Conservation (phyloP, 2,113 vertebrate species). For the Panthera leo region DNA sequence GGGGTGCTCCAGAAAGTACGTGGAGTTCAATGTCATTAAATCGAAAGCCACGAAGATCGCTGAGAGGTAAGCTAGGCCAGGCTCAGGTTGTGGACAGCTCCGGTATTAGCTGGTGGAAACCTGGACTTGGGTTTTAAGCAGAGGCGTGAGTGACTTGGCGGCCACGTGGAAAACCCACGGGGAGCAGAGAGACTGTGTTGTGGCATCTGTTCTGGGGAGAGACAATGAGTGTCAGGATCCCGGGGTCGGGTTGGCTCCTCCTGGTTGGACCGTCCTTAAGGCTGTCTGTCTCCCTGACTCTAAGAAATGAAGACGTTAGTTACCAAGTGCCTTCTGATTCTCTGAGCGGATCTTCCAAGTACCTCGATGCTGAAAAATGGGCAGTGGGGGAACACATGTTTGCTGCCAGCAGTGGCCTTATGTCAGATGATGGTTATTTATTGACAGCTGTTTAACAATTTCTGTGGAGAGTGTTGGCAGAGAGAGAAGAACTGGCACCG, state of each 20-base stretch:
- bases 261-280: background rate
- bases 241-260: background rate
- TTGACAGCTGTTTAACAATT: background rate
- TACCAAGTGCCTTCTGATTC: background rate
- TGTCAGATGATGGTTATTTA: background rate
- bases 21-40: background rate
- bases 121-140: background rate
- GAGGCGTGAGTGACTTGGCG: too few species aligned
- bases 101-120: background rate
- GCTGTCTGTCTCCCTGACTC: background rate
- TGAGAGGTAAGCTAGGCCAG: background rate
- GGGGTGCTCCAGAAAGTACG: background rate
- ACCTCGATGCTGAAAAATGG: background rate
- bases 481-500: background rate
- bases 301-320: background rate
- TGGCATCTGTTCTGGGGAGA: background rate
- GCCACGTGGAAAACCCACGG: background rate
- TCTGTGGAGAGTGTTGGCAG: background rate
- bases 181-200: background rate
- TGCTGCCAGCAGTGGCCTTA: background rate
- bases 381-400: background rate
- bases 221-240: background rate
- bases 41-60: background rate
- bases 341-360: background rate
- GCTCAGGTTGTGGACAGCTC: background rate